Evolutionary conservation across 2,888 invertebrate genomes (phyloP), one percentile per base, ranked within the genome.

Genomic region (Neoscelio sp.): DNA sequence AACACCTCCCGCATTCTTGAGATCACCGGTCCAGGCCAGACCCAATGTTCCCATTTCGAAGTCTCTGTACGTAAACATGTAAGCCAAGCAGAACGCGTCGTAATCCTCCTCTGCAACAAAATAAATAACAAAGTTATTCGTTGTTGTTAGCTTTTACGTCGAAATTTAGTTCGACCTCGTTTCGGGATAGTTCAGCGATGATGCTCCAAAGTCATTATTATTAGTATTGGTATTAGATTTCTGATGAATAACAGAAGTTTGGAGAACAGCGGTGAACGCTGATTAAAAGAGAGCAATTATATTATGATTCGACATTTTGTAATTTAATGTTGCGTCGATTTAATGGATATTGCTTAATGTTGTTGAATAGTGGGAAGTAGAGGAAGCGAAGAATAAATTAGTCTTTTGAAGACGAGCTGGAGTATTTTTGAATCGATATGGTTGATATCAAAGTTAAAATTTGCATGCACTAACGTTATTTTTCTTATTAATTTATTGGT

Each of bases 11-110:
- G 99, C 97, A 89, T 98, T 98, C 90, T 97, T 97, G 38, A 98
- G 92, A 91, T 98, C 98, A 0, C 97, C 97, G 0, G 99, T 99
- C 99, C 99, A 99, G 3, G 99, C 99, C 75, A 99, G 92, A 5
- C 99, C 99, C 78, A 99, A 92, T 2, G 98, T 98, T 28, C 98
- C 98, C 95, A 98, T 97, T 91, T 98, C 97, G 87, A 98, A 98
- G 91, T 98, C 98, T 56, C 98, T 93, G 91, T 98, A 99, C 12
- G 99, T 99, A 91, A 99, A 98, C 95, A 99, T 98, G 91, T 99
- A 99, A 62, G 99, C 99, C 88, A 99, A 92, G 89, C 99, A 99
- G 91, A 99, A 99, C 13, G 98, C 97, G 90, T 99, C 98, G 91
- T 99, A 99, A 91, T 99, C 98, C 89, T 97, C 96, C 94, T 98